Base-by-base conservation (phyloP, 2,888 invertebrate genomes). In the Drosophila cognata region DNA sequence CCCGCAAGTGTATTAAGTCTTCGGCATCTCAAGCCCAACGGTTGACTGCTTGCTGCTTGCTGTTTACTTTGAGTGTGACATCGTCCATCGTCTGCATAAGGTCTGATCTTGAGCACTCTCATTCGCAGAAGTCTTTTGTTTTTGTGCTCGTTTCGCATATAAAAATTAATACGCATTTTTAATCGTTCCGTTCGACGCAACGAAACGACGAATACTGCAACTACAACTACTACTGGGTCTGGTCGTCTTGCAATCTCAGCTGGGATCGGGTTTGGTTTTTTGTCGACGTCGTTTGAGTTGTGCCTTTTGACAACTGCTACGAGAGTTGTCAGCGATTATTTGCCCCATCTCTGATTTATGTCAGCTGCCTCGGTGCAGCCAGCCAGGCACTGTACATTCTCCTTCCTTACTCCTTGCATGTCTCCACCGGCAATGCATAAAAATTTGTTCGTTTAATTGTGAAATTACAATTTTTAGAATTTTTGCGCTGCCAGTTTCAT, bases 371-470 rank as follows among this genome's bases (percentile, higher is more conserved):
- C 58, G 50, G 28, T 29, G 29, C 21, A 53, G 28, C 46, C 46
- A 46, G 25, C 16, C 25, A 25, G 16, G 16, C 36, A 41, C 36
- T 41, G 52, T 46, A 8, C 33, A 13, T 38, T 41, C 28, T 41
- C 33, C 7, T 25, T n/a, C 13, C n/a, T 18, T 4, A 10, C 55
- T 28, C 33, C 31, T 8, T 51, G 46, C 18, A 36, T 46, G n/a
- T 29, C 13, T 31, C n/a, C 28, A 43, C 48, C 29, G 25, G 66
- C 21, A 75, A 71, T 73, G 51, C 65, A 77, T 78, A 62, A 72
- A 90, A 91, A 91, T 91, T 91, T 91, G 91, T 91, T 91, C 88
- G 84, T 91, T 91, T 90, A 85, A 91, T 90, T 91, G 25, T 46
- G 78, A 91, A 83, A 82, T 85, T 74, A 83, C 81, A 83, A 77